Base-by-base conservation (phyloP, 2,888 invertebrate species). In the Limulus polyphemus region DNA sequence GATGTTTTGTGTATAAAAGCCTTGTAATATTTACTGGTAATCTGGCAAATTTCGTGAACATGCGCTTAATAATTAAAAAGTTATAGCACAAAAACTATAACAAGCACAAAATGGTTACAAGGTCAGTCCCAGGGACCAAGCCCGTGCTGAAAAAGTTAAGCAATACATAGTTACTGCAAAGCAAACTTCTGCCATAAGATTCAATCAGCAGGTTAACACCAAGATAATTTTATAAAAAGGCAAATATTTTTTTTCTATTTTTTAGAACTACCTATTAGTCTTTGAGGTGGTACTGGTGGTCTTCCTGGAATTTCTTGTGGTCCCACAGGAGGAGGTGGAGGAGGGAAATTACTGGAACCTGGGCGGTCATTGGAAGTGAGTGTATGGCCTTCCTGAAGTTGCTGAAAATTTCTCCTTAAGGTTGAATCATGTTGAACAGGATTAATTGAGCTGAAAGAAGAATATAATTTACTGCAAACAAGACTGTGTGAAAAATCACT, bases 251-350 rank as follows among this genome's bases (percentile, higher is more conserved):
- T 54, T 16, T n/a, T 50, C 3, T 50, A 2, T 13, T 54, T 32
- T 54, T 32, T 32, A 32, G 32, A 32, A 16, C 32, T 58, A 65
- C 66, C 66, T 17, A 67, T 67, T 16, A 67, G 56, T 56, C 67
- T 64, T 60, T 67, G 67, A 13, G 67, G 67, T 17, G 67, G 67
- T 16, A 67, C 61, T 49, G 67, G 67, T 49, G 67, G 67, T 7
- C 66, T 58, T 49, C 62, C 63, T 17, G 64, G 62, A 46, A 60
- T 12, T 17, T 54, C 49, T 48, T 63, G 66, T 54, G 62, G 60
- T 49, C 62, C 62, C 11, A 14, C 49, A 13, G 56, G 16, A 49
- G 17, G 56, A 10, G 60, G 32, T 49, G 64, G 60, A n/a, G 60
- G 57, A 56, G 54, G 60, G 14, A 50, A 14, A 13, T 13, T 13